These are phyloP conservation scores for Drosophila nannoptera DNA, from an alignment of 1,140 invertebrate species.

Conservation along the genomic window DNA sequence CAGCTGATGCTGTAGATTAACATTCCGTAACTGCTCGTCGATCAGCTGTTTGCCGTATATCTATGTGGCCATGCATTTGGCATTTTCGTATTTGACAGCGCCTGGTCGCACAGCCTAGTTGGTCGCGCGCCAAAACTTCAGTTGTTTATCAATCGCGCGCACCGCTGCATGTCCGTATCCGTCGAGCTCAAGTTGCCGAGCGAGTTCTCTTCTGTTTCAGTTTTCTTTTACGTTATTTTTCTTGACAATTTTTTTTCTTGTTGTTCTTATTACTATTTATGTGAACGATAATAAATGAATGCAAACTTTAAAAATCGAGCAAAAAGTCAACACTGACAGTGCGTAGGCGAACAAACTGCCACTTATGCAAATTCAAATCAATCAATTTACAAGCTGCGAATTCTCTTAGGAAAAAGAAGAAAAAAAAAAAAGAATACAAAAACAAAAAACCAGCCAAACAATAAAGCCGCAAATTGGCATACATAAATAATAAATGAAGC, in stretches of 20 bases:
- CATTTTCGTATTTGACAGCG: slow-evolving; percentile 6
- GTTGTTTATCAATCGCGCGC: slow-evolving; percentile 47
- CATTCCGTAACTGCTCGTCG: not conserved
- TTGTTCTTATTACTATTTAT: slow-evolving; percentile 8
- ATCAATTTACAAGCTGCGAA: slow-evolving; percentile 34
- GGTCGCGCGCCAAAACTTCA: slow-evolving; percentile 43
- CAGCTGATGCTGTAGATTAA: not conserved
- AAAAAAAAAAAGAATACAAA: not conserved
- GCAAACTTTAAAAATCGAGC: slow-evolving; percentile 24
- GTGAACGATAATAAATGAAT: slow-evolving; percentile 27
- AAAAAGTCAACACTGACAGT: not conserved
- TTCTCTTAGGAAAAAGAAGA: slow-evolving; percentile 8
- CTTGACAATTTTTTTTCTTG: slow-evolving; percentile 28
- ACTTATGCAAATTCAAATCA: slow-evolving; percentile 16
- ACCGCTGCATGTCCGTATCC: slow-evolving; percentile 34
- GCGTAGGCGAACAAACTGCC: slow-evolving; percentile 11
- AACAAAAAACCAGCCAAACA: slow-evolving; percentile 3
- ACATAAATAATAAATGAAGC: slow-evolving; percentile 25
- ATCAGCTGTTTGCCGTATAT: slow-evolving; percentile 12
- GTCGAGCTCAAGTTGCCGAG: slow-evolving; percentile 27
- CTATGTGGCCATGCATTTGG: slow-evolving; percentile 3
- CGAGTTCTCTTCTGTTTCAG: slow-evolving; percentile 33
- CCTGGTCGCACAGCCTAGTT: slow-evolving; percentile 25
- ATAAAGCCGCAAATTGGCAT: slow-evolving; percentile 21
- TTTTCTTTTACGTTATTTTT: slow-evolving; percentile 20